Percentiles rank a stretch among this genome's conserved stretches.
Evolutionary conservation across 2,888 invertebrate species (phyloP).

Genomic region (Acrobasis consociella): DNA sequence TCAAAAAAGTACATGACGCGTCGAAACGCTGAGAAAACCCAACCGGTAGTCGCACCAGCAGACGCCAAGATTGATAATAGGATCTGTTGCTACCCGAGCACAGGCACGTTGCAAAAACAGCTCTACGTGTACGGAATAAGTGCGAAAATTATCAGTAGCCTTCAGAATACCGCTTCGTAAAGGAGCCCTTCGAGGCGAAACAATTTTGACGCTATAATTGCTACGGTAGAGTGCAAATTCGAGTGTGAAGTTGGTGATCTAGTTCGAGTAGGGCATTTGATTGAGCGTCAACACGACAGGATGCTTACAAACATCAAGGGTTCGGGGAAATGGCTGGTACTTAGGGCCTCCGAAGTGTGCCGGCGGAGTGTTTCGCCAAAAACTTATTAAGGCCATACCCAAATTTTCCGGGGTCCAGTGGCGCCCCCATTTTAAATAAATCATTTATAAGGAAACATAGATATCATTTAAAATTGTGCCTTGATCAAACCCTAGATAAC

Average conservation of each 20-base stretch:
- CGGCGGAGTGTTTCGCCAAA: neutral
- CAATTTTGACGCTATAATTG: slow-evolving; percentile 12
- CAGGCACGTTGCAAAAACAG: neutral
- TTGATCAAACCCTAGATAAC: too few relatives aligned
- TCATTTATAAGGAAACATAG: too few relatives aligned
- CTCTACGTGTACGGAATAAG: neutral
- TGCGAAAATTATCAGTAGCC: neutral
- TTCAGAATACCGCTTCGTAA: neutral
- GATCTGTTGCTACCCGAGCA: slow-evolving; percentile 17
- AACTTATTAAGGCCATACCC: too few relatives aligned
- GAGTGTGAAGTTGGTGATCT: slow-evolving; percentile 15
- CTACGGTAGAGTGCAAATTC: slow-evolving; percentile 8
- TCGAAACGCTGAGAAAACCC: slow-evolving; percentile 5
- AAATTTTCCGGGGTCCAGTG: too few relatives aligned
- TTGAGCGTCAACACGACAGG: slow-evolving; percentile 27
- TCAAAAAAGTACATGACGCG: slow-evolving; percentile 11
- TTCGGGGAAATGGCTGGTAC: slow-evolving; percentile 10
- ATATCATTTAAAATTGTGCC: too few relatives aligned
- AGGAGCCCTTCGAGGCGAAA: neutral
- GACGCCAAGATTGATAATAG: slow-evolving; percentile 11
- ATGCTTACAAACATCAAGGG: slow-evolving; percentile 26
- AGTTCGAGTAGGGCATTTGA: slow-evolving; percentile 25
- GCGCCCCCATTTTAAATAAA: too few relatives aligned
- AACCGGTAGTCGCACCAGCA: slow-evolving; percentile 14
- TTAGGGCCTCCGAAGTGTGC: slow-evolving; percentile 11